Evolutionary conservation across 2,888 invertebrate genomes (phyloP), one percentile per base, ranked within the genome.

Genomic region (Iphiclides podalirius): DNA sequence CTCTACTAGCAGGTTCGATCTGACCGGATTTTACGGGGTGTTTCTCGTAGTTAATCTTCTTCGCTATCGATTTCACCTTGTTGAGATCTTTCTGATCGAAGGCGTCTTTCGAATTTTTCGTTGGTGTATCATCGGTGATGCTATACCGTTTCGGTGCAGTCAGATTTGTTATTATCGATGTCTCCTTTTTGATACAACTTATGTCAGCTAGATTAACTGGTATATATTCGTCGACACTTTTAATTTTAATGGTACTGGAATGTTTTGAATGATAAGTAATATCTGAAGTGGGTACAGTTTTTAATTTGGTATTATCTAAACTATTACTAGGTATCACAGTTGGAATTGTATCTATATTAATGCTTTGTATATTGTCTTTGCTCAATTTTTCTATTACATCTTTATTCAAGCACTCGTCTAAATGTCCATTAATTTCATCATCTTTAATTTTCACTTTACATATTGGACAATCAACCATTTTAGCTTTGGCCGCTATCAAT

Each of bases 361-460:
- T 65, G 13, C 11, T n/a, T 4, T n/a, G n/a, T n/a, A 11, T 11
- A 11, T n/a, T n/a, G 12, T 59, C 53, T 54, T 60, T 62, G 35
- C 56, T 56, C 34, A 84, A 56, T 53, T 67, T 67, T 34, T 77
- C 68, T 50, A 87, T 72, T 0, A 80, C 56, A 28, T 75, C 78
- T 63, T 68, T 83, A 57, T 84, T 87, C 9, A 89, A 63, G 64
- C 89, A 90, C 66, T 83, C 81, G 67, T 89, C 86, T 59, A 89
- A 59, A 64, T 90, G 89, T 37, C 50, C 61, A 55, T 90, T 88
- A 53, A 91, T 86, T 53, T 71, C 59, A 37, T 59, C 59, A 52
- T 60, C 65, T 33, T 59, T 60, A 17, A 90, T 60, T 60, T 72
- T 69, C 7, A 47, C 39, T 52, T 70, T 72, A 64, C 92, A 92